Base-by-base conservation (phyloP, 2,113 vertebrate species). In the Centropristis striata region DNA sequence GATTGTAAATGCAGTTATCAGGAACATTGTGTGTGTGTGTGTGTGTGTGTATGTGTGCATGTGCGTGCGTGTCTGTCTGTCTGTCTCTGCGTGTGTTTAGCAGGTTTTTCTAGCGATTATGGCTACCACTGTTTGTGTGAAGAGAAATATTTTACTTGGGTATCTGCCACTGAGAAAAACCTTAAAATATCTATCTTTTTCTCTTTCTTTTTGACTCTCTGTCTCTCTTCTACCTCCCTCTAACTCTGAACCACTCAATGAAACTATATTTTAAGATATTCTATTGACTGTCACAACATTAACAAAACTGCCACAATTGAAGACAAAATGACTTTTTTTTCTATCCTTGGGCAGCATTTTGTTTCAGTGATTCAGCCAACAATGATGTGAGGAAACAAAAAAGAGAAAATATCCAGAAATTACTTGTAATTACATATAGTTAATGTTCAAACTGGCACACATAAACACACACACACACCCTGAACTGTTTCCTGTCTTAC, bases 111-210 rank as follows among this genome's bases (percentile, higher is more conserved):
- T 64, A 18, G 55, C 4, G 46, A 71, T 20, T 47, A 44, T 15
- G 47, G 27, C 61, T 27, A 3, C n/a, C 21, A 2, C 60, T 78
- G 60, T 67, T 21, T 10, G 44, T 49, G 58, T 55, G 53, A 71
- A 32, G 12, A 58, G 1, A 80, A 68, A 79, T 79, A 66, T 80
- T 86, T 73, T 14, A 46, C 65, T 87, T 86, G 83, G 66, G 25
- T 20, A 50, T 68, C 37, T 59, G 59, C 75, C 79, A 79, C 23
- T 28, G 1, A 71, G 63, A 58, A 54, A 20, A 57, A 78, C 63
- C 36, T 60, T 66, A 28, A 77, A 27, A 54, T 37, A 58, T 58
- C 46, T 49, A 11, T 54, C 20, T 55, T 14, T 78, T 65, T 54
- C 47, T 53, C n/a, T 42, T 65, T 53, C 2, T 50, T 9, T 28